Percentiles rank a stretch among this genome's conserved stretches.
Evolutionary conservation across 2,888 invertebrate genomes (phyloP).

Genomic region (Polyommatus iphigenia): DNA sequence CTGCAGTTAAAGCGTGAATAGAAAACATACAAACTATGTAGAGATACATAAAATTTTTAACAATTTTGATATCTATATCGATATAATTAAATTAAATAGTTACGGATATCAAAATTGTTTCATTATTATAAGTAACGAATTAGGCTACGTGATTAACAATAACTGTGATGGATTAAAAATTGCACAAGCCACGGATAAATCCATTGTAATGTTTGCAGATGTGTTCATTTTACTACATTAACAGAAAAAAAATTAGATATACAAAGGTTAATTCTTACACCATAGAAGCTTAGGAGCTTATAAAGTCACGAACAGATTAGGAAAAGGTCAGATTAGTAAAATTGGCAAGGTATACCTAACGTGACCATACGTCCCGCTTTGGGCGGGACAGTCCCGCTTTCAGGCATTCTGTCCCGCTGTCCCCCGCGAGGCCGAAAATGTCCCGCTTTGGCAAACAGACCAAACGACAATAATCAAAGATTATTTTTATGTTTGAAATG

Average conservation of each 20-base stretch:
- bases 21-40: too few relatives aligned
- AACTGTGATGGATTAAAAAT: conserved; percentile 46
- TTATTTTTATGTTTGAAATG: too few relatives aligned
- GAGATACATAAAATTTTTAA: too few relatives aligned
- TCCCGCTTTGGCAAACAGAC: too few relatives aligned
- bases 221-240: conserved; percentile 39
- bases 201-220: conserved; percentile 44
- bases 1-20: too few relatives aligned
- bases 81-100: too few relatives aligned
- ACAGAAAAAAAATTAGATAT: not conserved
- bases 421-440: too few relatives aligned
- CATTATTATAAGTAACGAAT: not conserved
- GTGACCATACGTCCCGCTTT: too few relatives aligned
- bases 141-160: conserved; percentile 46
- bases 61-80: too few relatives aligned
- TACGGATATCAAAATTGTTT: not conserved
- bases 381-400: too few relatives aligned
- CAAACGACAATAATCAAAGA: too few relatives aligned
- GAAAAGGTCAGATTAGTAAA: not conserved
- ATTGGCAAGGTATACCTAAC: not conserved
- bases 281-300: not conserved
- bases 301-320: not conserved
- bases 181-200: conserved; percentile 45
- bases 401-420: too few relatives aligned
- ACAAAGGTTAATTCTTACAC: not conserved